Base-by-base conservation (phyloP, 1,140 invertebrate species). In the Conus ventricosus region DNA sequence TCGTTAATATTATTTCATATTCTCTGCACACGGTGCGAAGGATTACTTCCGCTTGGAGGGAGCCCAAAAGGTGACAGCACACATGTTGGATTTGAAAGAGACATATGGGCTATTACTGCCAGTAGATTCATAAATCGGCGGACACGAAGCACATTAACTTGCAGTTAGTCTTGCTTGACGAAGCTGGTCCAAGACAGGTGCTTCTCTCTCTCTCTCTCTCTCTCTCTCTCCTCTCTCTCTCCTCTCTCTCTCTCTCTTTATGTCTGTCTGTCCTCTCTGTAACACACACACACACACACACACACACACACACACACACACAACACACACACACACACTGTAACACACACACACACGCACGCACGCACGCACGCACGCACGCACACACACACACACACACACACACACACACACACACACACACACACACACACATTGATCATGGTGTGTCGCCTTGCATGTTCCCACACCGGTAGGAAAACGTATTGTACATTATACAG, bases 351-450 rank as follows among this genome's bases (percentile, higher is more conserved):
- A 85, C 63, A 25, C 63, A 86, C 71, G 51, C 71, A 86, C 71
- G 75, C 85, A 75, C 55, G 15, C 85, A 86, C 85, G 20, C 85
- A 75, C 85, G 20, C 85, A 75, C 60, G 15, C 78, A 81, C 78
- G 6, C 78, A 81, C 78, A 51, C 78, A 81, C 78, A 51, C 85
- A 86, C 85, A 75, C 85, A 86, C 71, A 78, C 85, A 76, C 85
- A 78, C 85, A 76, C 85, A 78, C 85, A 76, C 85, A 54, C 71
- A 76, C 63, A 78, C 39, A 85, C 84, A 71, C 39, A 67, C 84
- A 71, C 39, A 71, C 84, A 71, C 27, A 67, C 25, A 85, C 57
- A 85, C 57, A 85, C 57, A 85, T 55, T 57, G 23, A 86, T n/a
- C 71, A 75, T 23, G 23, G 13, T 39, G 39, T 39, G 39, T 39